Evolutionary conservation across 2,113 vertebrate genomes (phyloP), one percentile per base, ranked within the genome.

Genomic region (Gadus chalcogrammus): DNA sequence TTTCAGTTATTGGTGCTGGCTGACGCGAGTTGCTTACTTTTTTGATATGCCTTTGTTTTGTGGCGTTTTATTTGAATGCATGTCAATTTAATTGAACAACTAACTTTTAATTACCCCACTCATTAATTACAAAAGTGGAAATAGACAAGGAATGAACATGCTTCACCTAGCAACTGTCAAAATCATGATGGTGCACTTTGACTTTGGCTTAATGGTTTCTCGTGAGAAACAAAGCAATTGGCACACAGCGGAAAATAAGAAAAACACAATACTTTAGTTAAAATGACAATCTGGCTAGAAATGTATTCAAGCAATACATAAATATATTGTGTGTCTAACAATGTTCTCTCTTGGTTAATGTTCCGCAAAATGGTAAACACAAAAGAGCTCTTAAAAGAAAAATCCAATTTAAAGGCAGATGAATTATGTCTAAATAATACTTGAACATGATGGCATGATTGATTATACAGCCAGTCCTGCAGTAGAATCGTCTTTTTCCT

Each of bases 21-120:
- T 86, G 79, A 82, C 78, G 73, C 78, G 73, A 84, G 84, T 79
- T 75, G 65, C 66, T 81, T 82, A 78, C 84, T 78, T 71, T 42
- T 42, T 42, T 42, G 6, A 64, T 69, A 89, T 82, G 78, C 83
- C 77, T 83, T 84, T 85, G 77, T 85, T 84, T 84, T 75, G 67
- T 72, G 69, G 67, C 63, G 56, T 65, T 76, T 72, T 77, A 77
- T 81, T 86, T 81, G 80, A 83, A 91, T 88, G 87, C 77, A 83
- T 84, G 78, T 76, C 76, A 78, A 84, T 85, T 89, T 90, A 91
- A 91, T 91, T 90, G 90, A 90, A 90, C 86, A 90, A 87, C 82
- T 84, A 88, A 88, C 85, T 89, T 90, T 91, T 91, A 91, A 91
- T 91, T 89, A 91, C 87, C 80, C 80, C 82, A 83, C 81, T 89